Evolutionary conservation across 2,113 vertebrate species (phyloP), one percentile per base, ranked within the genome.

Genomic region (Pristiophorus japonicus): DNA sequence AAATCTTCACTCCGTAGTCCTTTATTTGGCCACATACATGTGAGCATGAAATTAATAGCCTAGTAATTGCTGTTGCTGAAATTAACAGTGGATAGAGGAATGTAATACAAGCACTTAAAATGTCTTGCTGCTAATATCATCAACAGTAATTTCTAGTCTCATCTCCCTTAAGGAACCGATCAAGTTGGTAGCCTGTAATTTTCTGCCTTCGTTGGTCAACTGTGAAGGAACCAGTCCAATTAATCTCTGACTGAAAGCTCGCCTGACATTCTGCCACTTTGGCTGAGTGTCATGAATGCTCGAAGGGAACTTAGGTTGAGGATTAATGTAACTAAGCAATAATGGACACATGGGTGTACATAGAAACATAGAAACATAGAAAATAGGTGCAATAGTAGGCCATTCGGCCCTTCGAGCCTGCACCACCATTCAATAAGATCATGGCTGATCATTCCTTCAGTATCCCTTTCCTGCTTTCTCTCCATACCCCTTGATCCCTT

Each of bases 271-370:
- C 59, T 92, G 59, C 55, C 34, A 20, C 59, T 92, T 63, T 92
- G 90, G 59, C 90, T 92, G 24, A 51, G 30, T 90, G 27, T 51
- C 51, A 38, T 10, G 18, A 92, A 92, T 0, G 84, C 22, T 51
- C 27, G 22, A 27, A 87, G 84, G 42, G 18, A 87, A 63, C 30
- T 63, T 63, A 38, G 18, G 34, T 16, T 63, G 59, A 38, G 30
- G 22, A 92, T 55, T 59, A 88, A 88, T 88, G 90, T 63, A 92
- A 63, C 59, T 92, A 92, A 55, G 59, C 90, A 92, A 38, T 63
- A 92, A 63, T 62, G 34, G 90, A 18, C 30, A 34, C n/a, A 38
- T 92, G 34, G 34, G 0, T n/a, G 90, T 63, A n/a, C n/a, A 63
- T n/a, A n/a, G n/a, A n/a, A n/a, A n/a, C n/a, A n/a, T n/a, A n/a